Evolutionary conservation across 2,888 invertebrate genomes (phyloP), one percentile per base, ranked within the genome.

Genomic region (Sarcophaga rosellei): DNA sequence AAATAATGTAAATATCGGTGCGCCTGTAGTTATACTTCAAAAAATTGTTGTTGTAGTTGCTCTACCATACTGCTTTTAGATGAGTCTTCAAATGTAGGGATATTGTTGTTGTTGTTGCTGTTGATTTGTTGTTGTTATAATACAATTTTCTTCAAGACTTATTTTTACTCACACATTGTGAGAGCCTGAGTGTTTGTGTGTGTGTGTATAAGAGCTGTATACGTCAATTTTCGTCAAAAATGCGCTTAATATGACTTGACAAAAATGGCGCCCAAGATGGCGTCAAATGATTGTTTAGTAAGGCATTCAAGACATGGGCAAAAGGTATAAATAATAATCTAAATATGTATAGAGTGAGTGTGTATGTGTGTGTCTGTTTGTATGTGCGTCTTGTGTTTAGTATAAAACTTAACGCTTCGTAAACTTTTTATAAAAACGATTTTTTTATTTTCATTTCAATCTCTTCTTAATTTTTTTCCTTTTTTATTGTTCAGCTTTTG

Each of bases 181-280:
- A 15, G 17, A 17, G 17, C 4, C 53, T 15, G 17, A 15, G 35
- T 35, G 35, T 25, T 79, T 79, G 70, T 65, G 25, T 65, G 25
- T 65, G 25, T 35, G 45, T n/a, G 45, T 68, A 45, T 68, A 72
- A 76, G 62, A 76, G 74, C 77, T 65, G 84, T 78, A 78, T 78
- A 89, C 88, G 91, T 90, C 91, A 91, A 90, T 91, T 91, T 91
- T 90, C 90, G 89, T 89, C 89, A 90, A 85, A 77, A 85, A 88
- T 88, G 74, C 89, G 89, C 89, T 91, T 91, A 91, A 91, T 91
- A 92, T 89, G 91, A 91, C 91, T 91, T 91, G 91, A 91, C 92
- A 91, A 91, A 91, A 90, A 86, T 84, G 91, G 90, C 92, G 90
- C 90, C 90, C 91, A 90, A 91, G 90, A 90, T 90, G 91, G 91